phyloP scores from a whole-genome alignment of 1,140 invertebrate genomes.

The Trachymyrmex septentrionalis region DNA sequence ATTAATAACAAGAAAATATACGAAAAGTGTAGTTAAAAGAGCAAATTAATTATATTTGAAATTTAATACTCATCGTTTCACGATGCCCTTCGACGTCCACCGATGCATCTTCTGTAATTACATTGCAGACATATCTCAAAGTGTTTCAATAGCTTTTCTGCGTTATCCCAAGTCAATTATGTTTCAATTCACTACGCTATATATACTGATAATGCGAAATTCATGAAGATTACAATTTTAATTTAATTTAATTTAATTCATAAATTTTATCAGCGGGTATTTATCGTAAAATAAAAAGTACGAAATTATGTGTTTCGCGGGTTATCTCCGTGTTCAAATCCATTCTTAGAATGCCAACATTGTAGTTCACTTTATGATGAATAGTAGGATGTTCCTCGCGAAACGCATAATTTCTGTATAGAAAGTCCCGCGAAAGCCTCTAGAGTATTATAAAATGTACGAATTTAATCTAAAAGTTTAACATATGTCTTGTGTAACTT shows the following conservation, averaged over 20 bases:
- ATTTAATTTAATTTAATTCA: not conserved
- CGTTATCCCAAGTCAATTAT: no score
- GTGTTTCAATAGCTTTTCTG: not conserved
- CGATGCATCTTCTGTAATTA: not conserved
- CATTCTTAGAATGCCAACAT: no score
- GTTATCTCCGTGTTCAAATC: no score
- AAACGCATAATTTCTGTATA: no score
- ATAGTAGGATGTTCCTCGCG: no score
- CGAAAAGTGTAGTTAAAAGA: not conserved
- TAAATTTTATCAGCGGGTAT: not conserved
- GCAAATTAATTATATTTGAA: not conserved
- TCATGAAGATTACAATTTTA: not conserved
- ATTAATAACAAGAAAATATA: not conserved
- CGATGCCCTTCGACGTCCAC: not conserved
- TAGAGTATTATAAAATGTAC: not conserved
- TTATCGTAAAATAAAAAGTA: not conserved
- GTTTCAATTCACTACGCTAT: not conserved
- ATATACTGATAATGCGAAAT: not conserved
- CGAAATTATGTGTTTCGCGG: not conserved
- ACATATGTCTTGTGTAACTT: not conserved
- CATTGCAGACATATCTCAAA: not conserved
- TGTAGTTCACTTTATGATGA: no score
- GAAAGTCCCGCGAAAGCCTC: no score
- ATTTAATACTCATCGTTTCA: not conserved
- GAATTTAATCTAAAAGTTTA: not conserved